phyloP scores from a whole-genome alignment of 2,113 vertebrate species.

The Siniperca chuatsi region DNA sequence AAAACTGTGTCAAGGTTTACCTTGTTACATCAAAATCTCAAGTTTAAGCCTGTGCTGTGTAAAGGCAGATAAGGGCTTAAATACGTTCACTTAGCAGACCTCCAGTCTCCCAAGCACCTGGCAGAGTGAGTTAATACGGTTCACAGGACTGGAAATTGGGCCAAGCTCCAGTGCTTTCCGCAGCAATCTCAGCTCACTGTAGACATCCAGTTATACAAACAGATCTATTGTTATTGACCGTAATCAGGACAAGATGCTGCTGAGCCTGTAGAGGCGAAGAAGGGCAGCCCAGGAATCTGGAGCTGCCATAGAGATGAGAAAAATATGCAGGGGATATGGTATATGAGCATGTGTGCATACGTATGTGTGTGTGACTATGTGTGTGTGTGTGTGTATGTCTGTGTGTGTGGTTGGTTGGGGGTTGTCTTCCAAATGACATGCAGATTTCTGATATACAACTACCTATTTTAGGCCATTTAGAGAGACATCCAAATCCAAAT shows the following conservation, averaged over 20 bases:
- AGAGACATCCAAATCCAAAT: background rate
- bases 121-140: constrained; percentile 44
- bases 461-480: background rate
- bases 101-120: constrained; percentile 46
- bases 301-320: background rate
- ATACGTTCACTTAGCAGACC: constrained; percentile 19
- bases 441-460: background rate
- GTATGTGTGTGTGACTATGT: background rate
- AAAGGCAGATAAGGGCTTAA: background rate
- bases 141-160: constrained; percentile 67
- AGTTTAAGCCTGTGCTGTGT: background rate
- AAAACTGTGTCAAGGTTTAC: background rate
- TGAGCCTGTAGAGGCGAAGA: constrained; percentile 6
- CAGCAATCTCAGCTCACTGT: constrained; percentile 39
- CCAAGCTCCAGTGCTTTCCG: constrained; percentile 56
- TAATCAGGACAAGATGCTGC: constrained; percentile 33
- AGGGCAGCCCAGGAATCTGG: constrained; percentile 36
- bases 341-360: background rate
- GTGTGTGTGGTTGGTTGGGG: background rate
- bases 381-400: constrained; percentile 9
- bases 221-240: constrained; percentile 58
- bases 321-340: constrained; percentile 10
- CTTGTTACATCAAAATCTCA: background rate
- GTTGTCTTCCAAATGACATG: background rate
- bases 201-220: constrained; percentile 55